These are phyloP conservation scores for Sinocyclocheilus grahami DNA, from an alignment of 2,113 vertebrate genomes.

Conservation along the genomic window DNA sequence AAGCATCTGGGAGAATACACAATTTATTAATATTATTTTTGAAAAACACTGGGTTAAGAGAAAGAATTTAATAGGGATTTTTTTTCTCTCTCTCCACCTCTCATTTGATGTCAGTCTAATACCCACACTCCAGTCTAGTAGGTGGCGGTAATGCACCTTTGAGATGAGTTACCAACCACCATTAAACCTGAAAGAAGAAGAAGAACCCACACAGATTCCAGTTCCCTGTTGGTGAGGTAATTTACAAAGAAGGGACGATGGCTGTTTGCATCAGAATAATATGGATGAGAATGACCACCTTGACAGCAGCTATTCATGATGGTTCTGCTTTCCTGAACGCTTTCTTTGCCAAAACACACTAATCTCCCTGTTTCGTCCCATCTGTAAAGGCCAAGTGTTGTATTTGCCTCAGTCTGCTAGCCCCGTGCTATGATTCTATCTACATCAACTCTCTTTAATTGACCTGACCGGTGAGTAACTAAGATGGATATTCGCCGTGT, in stretches of 20 bases:
- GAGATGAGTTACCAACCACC: too few relatives aligned
- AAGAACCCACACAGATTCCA: neutral
- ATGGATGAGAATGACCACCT: neutral
- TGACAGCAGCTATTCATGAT: constrained; percentile 4
- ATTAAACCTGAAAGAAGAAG: too few relatives aligned
- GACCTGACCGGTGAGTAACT: constrained; percentile 41
- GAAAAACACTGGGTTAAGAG: too few relatives aligned
- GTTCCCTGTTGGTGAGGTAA: constrained; percentile 8
- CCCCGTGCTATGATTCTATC: constrained; percentile 48
- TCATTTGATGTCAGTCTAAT: too few relatives aligned
- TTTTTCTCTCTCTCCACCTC: too few relatives aligned
- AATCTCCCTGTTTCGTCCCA: neutral
- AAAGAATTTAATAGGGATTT: too few relatives aligned
- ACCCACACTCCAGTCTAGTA: too few relatives aligned
- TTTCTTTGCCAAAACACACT: constrained; percentile 14
- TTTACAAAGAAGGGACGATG: constrained; percentile 39
- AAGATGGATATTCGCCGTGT: neutral
- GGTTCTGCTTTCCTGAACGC: neutral
- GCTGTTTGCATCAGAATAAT: neutral
- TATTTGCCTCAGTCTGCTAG: constrained; percentile 35
- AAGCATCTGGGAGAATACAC: too few relatives aligned
- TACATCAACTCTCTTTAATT: constrained; percentile 25
- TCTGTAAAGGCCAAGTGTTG: neutral
- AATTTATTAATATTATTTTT: too few relatives aligned
- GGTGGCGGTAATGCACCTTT: too few relatives aligned